Conservation (phyloP, 2,113 vertebrate genomes). For the Oncorhynchus nerka region DNA sequence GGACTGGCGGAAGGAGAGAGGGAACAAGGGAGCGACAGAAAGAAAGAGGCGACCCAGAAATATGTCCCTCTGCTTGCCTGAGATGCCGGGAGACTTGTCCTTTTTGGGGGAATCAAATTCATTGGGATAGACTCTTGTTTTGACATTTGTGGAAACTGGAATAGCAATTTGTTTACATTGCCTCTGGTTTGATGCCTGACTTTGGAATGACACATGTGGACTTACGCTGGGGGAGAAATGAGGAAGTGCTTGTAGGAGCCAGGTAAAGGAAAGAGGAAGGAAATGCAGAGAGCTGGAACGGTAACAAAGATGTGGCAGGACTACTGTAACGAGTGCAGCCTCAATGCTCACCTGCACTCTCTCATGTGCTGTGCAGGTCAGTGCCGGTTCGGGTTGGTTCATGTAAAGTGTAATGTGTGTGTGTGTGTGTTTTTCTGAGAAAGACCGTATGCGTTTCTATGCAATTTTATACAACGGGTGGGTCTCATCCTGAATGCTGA, state of each 20-base stretch:
- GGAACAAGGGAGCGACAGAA: conserved; percentile 7
- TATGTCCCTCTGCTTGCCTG: background rate
- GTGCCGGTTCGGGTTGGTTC: conserved; percentile 39
- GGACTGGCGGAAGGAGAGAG: conserved; percentile 8
- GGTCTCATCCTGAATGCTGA: too few relatives aligned
- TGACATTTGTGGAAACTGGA: background rate
- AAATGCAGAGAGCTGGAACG: background rate
- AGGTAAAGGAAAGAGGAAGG: background rate
- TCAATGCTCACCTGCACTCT: conserved; percentile 86
- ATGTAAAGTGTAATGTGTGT: background rate
- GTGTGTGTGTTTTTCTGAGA: background rate
- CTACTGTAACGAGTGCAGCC: conserved; percentile 74
- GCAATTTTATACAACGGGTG: too few relatives aligned
- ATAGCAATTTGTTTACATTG: background rate
- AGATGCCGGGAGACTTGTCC: background rate
- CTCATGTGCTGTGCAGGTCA: conserved; percentile 97
- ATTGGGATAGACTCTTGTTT: background rate
- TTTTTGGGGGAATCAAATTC: too few relatives aligned
- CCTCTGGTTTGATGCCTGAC: background rate
- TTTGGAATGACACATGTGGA: background rate
- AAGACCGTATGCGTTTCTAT: background rate
- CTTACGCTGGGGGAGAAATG: background rate
- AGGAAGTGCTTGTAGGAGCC: background rate
- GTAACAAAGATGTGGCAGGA: conserved; percentile 69
- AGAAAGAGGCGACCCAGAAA: conserved; percentile 7